Evolutionary conservation across 2,888 invertebrate species (phyloP), one percentile per base, ranked within the genome.

Genomic region (Dicyrtomina minuta): DNA sequence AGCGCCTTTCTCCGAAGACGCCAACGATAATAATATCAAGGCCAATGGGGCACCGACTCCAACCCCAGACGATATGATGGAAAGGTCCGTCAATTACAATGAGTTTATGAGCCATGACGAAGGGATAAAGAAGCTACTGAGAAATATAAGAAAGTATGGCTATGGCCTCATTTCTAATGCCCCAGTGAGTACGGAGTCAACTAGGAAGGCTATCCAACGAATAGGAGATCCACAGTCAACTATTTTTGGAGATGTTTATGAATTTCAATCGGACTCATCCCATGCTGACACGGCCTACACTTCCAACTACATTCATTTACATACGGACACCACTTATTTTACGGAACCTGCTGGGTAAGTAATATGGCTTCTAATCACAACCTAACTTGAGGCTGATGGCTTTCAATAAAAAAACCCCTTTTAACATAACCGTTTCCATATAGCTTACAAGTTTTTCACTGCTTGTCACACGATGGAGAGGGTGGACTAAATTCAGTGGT

Each of bases 281-380:
- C 87, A 88, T 76, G 86, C 86, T 0, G 92, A 92, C 79, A 89
- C 89, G 0, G 90, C 92, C 0, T 92, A 91, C 79, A 87, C 88
- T 0, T 87, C 85, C 64, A 82, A 87, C 2, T 85, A 85, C 17
- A 82, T 93, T 0, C 88, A 88, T 2, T 85, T 88, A 0, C 92
- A 93, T 79, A 91, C 88, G 2, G 92, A 92, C 79, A 89, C 87
- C 66, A 91, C 90, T 0, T 93, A 92, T 79, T 90, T 90, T 76
- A 86, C 86, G 64, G 88, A 90, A 80, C 87, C 91, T 0, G 87
- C 89, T 59, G 91, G 91, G 87, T 87, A 82, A 75, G n/a, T 24
- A n/a, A 39, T 33, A 55, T 74, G 20, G 24, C 56, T 13, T 43
- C 17, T 5, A 46, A 27, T n/a, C n/a, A n/a, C n/a, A n/a, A n/a